phyloP scores from a whole-genome alignment of 92 coral and sea anemone genomes.

The Meandrina meandrites region DNA sequence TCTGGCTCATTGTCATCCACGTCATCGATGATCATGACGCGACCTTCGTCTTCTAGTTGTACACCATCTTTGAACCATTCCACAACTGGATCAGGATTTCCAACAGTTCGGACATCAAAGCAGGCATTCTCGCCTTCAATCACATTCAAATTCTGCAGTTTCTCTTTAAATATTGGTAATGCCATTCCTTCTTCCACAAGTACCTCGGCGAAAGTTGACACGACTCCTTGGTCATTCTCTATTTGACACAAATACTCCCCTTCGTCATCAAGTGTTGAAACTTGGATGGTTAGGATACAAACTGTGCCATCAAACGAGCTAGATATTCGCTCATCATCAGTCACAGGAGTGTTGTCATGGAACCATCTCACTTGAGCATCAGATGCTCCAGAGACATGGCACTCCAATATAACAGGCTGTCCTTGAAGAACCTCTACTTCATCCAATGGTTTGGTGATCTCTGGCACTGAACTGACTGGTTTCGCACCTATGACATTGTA shows the following conservation, averaged over 20 bases:
- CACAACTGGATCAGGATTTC: constrained; percentile 88
- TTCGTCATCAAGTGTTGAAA: constrained; percentile 73
- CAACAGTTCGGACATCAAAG: constrained; percentile 73
- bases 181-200: constrained; percentile 74
- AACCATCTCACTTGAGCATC: constrained; percentile 66
- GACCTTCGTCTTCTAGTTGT: constrained; percentile 79
- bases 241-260: constrained; percentile 70
- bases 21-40: constrained; percentile 91
- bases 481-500: constrained; percentile 33
- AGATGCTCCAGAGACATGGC: constrained; percentile 66
- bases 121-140: constrained; percentile 74
- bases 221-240: constrained; percentile 68
- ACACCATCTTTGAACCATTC: constrained; percentile 91
- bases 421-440: constrained; percentile 63
- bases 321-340: constrained; percentile 43
- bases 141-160: constrained; percentile 56
- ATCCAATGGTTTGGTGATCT: constrained; percentile 51
- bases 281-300: constrained; percentile 63
- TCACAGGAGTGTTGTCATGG: constrained; percentile 44
- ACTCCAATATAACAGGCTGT: constrained; percentile 59
- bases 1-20: constrained; percentile 92
- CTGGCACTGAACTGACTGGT: not conserved
- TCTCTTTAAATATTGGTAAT: constrained; percentile 62
- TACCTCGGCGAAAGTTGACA: constrained; percentile 65
- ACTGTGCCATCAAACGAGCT: constrained; percentile 52